phyloP scores from a whole-genome alignment of 2,113 vertebrate species.

The Petrocephalus zakoni region DNA sequence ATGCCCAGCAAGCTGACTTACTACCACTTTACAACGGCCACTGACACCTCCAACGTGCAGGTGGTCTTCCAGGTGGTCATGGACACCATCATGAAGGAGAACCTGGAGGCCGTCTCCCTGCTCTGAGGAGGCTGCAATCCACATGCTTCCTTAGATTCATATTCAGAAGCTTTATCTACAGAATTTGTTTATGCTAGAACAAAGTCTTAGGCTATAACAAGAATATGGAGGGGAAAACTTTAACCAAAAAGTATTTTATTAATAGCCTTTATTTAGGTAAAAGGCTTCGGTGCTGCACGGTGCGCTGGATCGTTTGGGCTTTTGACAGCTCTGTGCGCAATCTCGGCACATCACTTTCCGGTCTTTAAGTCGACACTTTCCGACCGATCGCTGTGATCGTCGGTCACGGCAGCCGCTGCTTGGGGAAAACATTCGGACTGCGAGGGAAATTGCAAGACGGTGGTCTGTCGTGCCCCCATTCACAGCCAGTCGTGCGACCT shows the following conservation, averaged over 20 bases:
- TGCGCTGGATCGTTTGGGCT: not conserved
- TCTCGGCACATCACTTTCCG: not conserved
- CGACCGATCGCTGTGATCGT: not conserved
- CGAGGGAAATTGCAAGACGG: not conserved
- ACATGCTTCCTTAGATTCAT: constrained; percentile 6
- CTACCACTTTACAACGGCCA: constrained; percentile 70
- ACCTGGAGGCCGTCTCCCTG: constrained; percentile 64
- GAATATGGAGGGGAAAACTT: not conserved
- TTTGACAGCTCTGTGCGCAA: not conserved
- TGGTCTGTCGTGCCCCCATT: not conserved
- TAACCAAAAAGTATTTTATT: not conserved
- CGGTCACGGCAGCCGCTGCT: not conserved
- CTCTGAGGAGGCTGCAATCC: constrained; percentile 36
- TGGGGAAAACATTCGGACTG: not conserved
- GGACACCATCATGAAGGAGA: constrained; percentile 68
- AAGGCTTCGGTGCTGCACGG: not conserved
- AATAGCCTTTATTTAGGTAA: not conserved
- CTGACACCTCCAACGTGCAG: constrained; percentile 68
- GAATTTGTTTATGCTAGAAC: not conserved
- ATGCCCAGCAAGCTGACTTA: constrained; percentile 58
- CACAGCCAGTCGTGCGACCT: not conserved
- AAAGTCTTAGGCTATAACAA: constrained; percentile 18
- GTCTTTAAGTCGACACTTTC: not conserved
- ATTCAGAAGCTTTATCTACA: constrained; percentile 7
- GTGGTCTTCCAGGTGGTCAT: constrained; percentile 71